phyloP scores from a whole-genome alignment of 2,113 vertebrate species.

The Aphyosemion australe region DNA sequence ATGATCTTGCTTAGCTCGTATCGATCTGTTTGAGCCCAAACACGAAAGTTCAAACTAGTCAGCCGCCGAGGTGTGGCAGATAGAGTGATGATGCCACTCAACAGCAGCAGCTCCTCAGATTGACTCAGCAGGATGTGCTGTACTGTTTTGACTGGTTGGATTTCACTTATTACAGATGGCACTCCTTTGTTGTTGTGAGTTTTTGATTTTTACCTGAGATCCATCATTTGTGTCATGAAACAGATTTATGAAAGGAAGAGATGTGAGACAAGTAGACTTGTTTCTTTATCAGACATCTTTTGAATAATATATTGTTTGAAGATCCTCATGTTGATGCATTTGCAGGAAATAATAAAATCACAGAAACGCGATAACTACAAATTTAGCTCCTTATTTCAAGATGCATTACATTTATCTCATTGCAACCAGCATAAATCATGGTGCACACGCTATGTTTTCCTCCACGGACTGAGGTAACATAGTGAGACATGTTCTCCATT shows the following conservation, averaged over 20 bases:
- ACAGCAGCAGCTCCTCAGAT: background rate
- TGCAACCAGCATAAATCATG: conserved; percentile 9
- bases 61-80: background rate
- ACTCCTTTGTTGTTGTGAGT: too few species aligned
- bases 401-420: conserved; percentile 3
- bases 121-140: background rate
- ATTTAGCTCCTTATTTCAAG: background rate
- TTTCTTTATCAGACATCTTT: background rate
- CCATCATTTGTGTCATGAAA: too few species aligned
- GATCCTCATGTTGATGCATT: background rate
- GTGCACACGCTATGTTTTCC: conserved; percentile 18
- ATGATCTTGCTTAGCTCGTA: background rate
- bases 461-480: conserved; percentile 26
- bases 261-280: background rate
- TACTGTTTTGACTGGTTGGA: background rate
- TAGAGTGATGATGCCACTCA: background rate
- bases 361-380: background rate
- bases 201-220: too few species aligned
- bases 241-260: too few species aligned
- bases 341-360: conserved; percentile 6
- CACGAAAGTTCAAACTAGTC: background rate
- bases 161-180: background rate
- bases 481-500: conserved; percentile 39
- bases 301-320: conserved; percentile 1
- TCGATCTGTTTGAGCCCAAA: background rate